A percentile compares a stretch with the other conserved stretches of the same genome.
These are phyloP conservation scores for Unio delphinus DNA, from an alignment of 2,888 invertebrate genomes.

Conservation along the genomic window DNA sequence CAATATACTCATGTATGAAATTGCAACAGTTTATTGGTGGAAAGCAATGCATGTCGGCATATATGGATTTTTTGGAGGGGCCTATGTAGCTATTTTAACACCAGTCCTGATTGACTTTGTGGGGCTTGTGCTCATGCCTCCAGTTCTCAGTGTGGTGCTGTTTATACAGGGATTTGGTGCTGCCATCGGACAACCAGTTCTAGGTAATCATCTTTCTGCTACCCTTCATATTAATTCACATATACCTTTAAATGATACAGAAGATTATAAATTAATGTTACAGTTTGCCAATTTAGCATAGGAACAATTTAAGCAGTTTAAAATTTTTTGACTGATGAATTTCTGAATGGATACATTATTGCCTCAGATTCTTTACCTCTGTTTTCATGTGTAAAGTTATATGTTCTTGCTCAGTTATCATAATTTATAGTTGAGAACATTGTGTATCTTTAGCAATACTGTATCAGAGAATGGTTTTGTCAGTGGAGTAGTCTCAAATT, in stretches of 20 bases:
- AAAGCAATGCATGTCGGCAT: constrained; percentile 47
- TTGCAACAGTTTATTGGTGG: constrained; percentile 39
- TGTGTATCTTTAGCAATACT: no score
- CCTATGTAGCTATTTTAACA: constrained; percentile 48
- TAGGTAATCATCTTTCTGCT: constrained; percentile 37
- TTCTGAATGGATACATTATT: background rate
- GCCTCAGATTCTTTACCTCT: background rate
- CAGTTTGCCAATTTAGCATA: no score
- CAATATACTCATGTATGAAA: constrained; percentile 41
- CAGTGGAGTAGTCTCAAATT: no score
- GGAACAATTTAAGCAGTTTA: no score
- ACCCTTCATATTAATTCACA: background rate
- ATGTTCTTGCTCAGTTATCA: no score
- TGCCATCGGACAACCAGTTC: constrained; percentile 52
- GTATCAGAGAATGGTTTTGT: no score
- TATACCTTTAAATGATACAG: no score
- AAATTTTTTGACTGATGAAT: background rate
- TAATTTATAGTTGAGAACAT: no score
- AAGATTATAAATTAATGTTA: background rate
- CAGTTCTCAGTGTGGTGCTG: constrained; percentile 51
- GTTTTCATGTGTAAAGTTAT: background rate
- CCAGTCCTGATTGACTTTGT: constrained; percentile 59
- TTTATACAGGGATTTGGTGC: constrained; percentile 59
- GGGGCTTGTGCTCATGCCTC: constrained; percentile 50
- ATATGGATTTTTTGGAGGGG: constrained; percentile 62